Conservation (phyloP, 2,113 vertebrate species). For the Eulemur rufifrons region DNA sequence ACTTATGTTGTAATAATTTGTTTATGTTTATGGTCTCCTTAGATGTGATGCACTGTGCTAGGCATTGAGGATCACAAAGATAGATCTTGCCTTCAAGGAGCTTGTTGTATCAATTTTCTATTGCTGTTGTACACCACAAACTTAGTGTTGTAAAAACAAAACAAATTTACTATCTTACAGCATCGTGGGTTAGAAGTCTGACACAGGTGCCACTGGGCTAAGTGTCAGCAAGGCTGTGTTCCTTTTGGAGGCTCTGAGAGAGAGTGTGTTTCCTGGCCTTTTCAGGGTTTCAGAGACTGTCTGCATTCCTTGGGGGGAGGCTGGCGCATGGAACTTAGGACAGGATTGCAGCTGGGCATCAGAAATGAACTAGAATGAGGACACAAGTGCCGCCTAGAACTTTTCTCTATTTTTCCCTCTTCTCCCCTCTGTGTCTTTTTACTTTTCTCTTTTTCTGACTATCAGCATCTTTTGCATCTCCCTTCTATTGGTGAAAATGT, state of each 20-base stretch:
- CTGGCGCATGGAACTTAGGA: not conserved
- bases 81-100: not conserved
- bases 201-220: not conserved
- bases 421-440: not conserved
- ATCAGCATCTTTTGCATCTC: not conserved
- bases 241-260: not conserved
- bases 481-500: not conserved
- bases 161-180: not conserved
- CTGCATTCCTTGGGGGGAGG: not conserved
- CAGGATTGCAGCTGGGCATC: not conserved
- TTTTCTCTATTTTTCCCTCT: not conserved
- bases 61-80: not conserved
- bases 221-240: not conserved
- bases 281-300: not conserved
- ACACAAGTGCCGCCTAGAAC: not conserved
- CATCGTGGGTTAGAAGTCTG: not conserved
- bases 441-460: not conserved
- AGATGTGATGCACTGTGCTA: not conserved
- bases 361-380: not conserved
- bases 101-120: not conserved
- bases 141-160: not conserved
- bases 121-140: not conserved
- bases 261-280: not conserved
- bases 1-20: not conserved
- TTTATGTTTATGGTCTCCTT: not conserved